A percentile compares a stretch with the other conserved stretches of the same genome.
Evolutionary conservation across 2,888 invertebrate genomes (phyloP).

Genomic region (Drosophila imparisetae): DNA sequence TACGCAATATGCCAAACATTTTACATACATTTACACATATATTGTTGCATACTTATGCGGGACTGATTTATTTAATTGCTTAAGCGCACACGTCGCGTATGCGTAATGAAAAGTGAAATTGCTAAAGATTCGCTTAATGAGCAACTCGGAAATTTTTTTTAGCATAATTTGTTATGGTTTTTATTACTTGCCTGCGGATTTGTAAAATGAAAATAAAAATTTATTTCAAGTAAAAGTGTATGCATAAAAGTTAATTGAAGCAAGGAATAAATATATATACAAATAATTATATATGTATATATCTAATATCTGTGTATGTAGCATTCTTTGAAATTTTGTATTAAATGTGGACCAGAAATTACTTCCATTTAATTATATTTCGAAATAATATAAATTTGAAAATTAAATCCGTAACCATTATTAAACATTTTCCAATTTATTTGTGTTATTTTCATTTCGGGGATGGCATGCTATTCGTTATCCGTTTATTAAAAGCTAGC

Average conservation of each 20-base stretch:
- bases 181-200: slow-evolving; percentile 1
- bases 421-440: neutral
- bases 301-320: neutral
- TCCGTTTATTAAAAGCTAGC: slow-evolving; percentile 11
- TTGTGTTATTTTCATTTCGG: neutral
- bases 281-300: neutral
- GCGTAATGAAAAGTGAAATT: slow-evolving; percentile 49
- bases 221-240: neutral
- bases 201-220: slow-evolving; percentile 2
- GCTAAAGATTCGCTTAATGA: slow-evolving; percentile 24
- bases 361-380: neutral
- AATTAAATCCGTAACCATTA: neutral
- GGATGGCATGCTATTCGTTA: neutral
- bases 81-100: slow-evolving; percentile 29
- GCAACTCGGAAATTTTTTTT: neutral
- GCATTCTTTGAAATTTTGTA: neutral
- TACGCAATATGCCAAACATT: slow-evolving; percentile 36
- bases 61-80: slow-evolving; percentile 55
- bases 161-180: slow-evolving; percentile 1
- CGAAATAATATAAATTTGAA: neutral
- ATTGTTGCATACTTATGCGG: slow-evolving; percentile 34
- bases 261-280: neutral
- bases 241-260: neutral
- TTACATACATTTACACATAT: slow-evolving; percentile 12
- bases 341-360: neutral